Base-by-base conservation (phyloP, 2,113 vertebrate genomes). In the Xiphophorus hellerii region DNA sequence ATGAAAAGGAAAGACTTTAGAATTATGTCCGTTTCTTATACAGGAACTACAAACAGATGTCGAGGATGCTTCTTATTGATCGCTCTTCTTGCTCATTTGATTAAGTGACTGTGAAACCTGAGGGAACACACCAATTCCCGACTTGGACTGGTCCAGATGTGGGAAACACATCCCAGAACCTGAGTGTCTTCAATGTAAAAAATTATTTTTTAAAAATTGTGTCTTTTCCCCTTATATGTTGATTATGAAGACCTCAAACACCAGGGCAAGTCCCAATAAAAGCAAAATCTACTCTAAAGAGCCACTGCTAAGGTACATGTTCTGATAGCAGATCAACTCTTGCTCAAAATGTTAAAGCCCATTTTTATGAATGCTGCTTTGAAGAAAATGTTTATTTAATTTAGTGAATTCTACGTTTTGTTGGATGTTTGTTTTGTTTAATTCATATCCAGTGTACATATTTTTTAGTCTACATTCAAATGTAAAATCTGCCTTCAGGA, bases 41-140 rank as follows among this genome's bases (percentile, higher is more conserved):
- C 22, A 92, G 90, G 91, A 69, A 82, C 80, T n/a, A 12, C 81
- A 29, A 83, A 63, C 31, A 25, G 62, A n/a, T 76, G 17, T 10
- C 77, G 60, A 11, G 30, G 65, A 62, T 33, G 30, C 33, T 72
- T 73, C 69, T 71, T 90, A 37, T 25, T 77, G 76, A 31, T 64
- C 1, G 3, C 69, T 10, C 25, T 87, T 37, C 63, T 88, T 6
- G 61, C 60, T 63, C 82, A 85, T 71, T 65, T 58, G 13, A 81
- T 79, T 2, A 62, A 10, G 66, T 69, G 37, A 27, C 54, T 37
- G 35, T 11, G 10, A 37, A 37, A 37, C 35, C 10, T 12, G 35
- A 11, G 35, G 10, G 35, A 37, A 42, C 39, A 42, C 13, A 42
- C 58, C 7, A 5, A 71, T 39, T 29, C 63, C 29, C 20, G 6